Evolutionary conservation across 2,888 invertebrate species (phyloP).

Genomic region (Carterocephalus palaemon): DNA sequence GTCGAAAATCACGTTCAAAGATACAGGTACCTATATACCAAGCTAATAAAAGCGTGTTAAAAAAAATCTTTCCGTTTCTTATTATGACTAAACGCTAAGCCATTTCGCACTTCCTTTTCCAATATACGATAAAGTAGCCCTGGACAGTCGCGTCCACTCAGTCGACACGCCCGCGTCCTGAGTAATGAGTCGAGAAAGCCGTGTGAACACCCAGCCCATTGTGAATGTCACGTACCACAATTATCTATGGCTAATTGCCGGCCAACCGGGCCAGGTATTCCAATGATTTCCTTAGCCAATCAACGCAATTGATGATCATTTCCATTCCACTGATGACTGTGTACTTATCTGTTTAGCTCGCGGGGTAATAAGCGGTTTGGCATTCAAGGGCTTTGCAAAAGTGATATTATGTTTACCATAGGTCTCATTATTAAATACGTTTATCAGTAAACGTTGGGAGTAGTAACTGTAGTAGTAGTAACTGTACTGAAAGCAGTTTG

Average conservation of each 20-base stretch:
- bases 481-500: too few species aligned
- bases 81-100: constrained; percentile 11
- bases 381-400: too few species aligned
- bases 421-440: too few species aligned
- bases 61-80: background rate
- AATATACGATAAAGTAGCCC: constrained; percentile 16
- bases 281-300: constrained; percentile 27
- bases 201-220: constrained; percentile 63
- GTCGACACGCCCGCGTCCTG: constrained; percentile 47
- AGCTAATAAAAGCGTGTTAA: too few species aligned
- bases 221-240: constrained; percentile 55
- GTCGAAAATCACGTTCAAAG: too few species aligned
- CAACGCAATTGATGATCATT: constrained; percentile 20
- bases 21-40: too few species aligned
- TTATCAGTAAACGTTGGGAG: too few species aligned
- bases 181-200: constrained; percentile 66
- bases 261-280: constrained; percentile 46
- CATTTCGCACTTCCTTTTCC: constrained; percentile 19
- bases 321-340: constrained; percentile 19
- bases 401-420: too few species aligned
- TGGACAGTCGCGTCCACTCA: constrained; percentile 17
- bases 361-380: constrained; percentile 21
- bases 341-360: constrained; percentile 11
- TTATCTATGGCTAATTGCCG: constrained; percentile 59
- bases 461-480: too few species aligned